Conservation (phyloP, 35 echinoderm and acorn worm genomes). For the Strongylocentrotus purpuratus region DNA sequence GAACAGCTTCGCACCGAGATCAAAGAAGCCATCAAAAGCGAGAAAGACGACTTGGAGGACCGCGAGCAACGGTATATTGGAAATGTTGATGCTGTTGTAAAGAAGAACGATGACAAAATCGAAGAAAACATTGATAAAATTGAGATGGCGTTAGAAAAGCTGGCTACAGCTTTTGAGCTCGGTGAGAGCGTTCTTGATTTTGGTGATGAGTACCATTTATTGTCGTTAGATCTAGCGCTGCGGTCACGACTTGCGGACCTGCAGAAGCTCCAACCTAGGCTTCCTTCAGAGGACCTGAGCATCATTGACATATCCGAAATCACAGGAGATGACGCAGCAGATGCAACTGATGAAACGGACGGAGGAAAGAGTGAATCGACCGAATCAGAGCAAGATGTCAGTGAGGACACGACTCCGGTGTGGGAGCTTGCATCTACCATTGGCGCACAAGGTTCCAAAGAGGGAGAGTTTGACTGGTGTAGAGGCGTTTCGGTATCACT, state of each 20-base stretch:
- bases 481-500: slow-evolving; percentile 71
- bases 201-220: slow-evolving; percentile 77
- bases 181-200: slow-evolving; percentile 76
- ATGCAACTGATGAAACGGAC: slow-evolving; percentile 31
- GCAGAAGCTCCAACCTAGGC: slow-evolving; percentile 51
- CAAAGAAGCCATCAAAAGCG: slow-evolving; percentile 68
- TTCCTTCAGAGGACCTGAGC: slow-evolving; percentile 70
- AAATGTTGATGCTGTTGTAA: slow-evolving; percentile 66
- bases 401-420: slow-evolving; percentile 20
- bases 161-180: slow-evolving; percentile 77
- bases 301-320: slow-evolving; percentile 72
- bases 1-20: slow-evolving; percentile 68
- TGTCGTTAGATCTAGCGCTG: slow-evolving; percentile 59
- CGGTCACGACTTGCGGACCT: slow-evolving; percentile 55
- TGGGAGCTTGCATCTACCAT: slow-evolving; percentile 77
- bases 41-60: slow-evolving; percentile 66
- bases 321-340: slow-evolving; percentile 47
- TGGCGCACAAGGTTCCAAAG: slow-evolving; percentile 64
- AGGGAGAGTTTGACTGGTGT: slow-evolving; percentile 92
- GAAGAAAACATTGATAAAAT: slow-evolving; percentile 64
- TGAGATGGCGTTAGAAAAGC: slow-evolving; percentile 72
- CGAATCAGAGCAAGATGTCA: slow-evolving; percentile 24
- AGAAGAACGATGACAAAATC: slow-evolving; percentile 62
- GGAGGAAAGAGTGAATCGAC: slow-evolving; percentile 29
- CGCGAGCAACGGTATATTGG: slow-evolving; percentile 68